phyloP scores from a whole-genome alignment of 2,113 vertebrate species.

The Catagonus wagneri region DNA sequence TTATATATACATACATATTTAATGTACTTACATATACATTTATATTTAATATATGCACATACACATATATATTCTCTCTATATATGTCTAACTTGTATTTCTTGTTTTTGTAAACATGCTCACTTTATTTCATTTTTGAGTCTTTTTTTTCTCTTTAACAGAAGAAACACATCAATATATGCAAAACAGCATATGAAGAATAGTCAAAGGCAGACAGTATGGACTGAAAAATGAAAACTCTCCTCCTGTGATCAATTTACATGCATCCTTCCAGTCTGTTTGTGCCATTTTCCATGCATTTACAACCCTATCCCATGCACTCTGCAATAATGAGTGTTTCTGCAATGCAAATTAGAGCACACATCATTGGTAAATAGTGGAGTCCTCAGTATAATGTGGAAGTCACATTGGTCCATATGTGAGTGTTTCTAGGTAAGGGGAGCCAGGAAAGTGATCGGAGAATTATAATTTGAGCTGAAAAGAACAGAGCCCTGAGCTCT shows the following conservation, averaged over 20 bases:
- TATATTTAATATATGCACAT: fast-evolving
- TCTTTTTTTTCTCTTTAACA: conserved; percentile 16
- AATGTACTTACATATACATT: too few species aligned
- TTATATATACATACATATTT: too few species aligned
- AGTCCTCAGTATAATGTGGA: neutral
- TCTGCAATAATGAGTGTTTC: neutral
- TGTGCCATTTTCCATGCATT: neutral
- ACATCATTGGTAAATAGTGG: neutral
- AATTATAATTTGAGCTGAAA: neutral
- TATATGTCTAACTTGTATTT: neutral
- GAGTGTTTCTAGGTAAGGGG: neutral
- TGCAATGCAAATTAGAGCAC: neutral
- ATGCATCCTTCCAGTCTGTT: neutral
- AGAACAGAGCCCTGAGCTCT: neutral
- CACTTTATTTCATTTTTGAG: neutral
- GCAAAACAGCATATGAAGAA: neutral
- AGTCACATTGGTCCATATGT: neutral
- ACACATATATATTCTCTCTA: neutral
- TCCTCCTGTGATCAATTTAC: neutral
- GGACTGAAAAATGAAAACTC: neutral
- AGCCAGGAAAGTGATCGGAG: neutral
- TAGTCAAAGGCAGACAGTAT: neutral
- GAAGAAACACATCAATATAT: neutral
- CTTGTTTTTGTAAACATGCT: neutral
- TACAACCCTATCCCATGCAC: neutral